Conservation (phyloP, 2,797 vertebrate genomes). For the Selene dorsalis region DNA sequence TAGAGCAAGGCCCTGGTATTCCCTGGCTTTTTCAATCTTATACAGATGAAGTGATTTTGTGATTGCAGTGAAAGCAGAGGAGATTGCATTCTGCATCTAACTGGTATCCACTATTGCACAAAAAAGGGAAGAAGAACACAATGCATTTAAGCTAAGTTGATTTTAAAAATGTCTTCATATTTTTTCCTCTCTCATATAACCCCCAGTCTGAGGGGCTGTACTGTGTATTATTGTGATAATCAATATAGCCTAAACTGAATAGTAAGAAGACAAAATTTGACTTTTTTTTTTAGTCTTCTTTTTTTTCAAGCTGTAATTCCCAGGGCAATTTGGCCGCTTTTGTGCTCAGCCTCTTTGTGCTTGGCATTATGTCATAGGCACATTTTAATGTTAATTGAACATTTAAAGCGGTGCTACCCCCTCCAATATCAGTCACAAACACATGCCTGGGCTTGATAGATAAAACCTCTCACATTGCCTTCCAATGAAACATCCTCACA, state of each 20-base stretch:
- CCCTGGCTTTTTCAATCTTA: conserved; percentile 61
- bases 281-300: conserved; percentile 36
- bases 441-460: conserved; percentile 76
- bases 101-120: conserved; percentile 35
- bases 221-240: conserved; percentile 60
- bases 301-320: conserved; percentile 53
- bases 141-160: conserved; percentile 55
- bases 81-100: conserved; percentile 72
- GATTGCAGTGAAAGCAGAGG: conserved; percentile 68
- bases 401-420: conserved; percentile 71
- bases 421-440: conserved; percentile 72
- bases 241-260: conserved; percentile 52
- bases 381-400: conserved; percentile 83
- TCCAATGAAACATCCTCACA: conserved; percentile 57
- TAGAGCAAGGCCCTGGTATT: conserved; percentile 50
- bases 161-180: conserved; percentile 61
- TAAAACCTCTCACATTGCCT: conserved; percentile 69
- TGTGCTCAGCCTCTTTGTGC: conserved; percentile 71
- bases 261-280: conserved; percentile 63
- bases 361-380: conserved; percentile 70
- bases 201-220: conserved; percentile 14
- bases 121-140: conserved; percentile 41
- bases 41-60: conserved; percentile 68
- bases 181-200: conserved; percentile 46
- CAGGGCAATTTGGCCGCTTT: conserved; percentile 71